Base-by-base conservation (phyloP, 2,113 vertebrate genomes). In the Hyperoodon ampullatus region DNA sequence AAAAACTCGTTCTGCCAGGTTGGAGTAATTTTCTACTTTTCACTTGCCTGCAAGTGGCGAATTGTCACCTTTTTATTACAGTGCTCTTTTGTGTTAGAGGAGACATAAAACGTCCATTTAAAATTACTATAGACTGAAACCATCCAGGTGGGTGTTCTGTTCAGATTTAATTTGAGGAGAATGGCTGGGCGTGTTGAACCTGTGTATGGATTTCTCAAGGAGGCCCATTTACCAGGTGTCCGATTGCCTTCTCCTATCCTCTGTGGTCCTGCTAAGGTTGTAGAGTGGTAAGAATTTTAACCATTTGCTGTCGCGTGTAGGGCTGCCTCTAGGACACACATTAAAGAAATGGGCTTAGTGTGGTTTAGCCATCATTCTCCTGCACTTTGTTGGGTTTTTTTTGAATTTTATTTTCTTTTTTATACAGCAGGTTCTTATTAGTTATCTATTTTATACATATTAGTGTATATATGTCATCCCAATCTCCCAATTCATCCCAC, bases 1-100 rank as follows among this genome's bases (percentile, higher is more conserved):
- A 85, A 68, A 93, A 80, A 55, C 24, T 28, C 39, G 4, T 71
- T 93, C 86, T 97, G n/a, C 33, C 14, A 72, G 5, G 15, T 75
- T 93, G 84, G 66, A 96, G 60, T 96, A 81, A 95, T 97, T 97
- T 95, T 90, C 82, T 82, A 70, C 66, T 63, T 94, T 97, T 92
- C 47, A 65, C 53, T 97, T 96, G 60, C 63, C 50, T 95, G 24
- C 63, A 89, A 96, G 70, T 94, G 83, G 74, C 66, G 96, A 97
- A 95, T 94, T 93, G 24, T 83, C 71, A 96, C 92, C 94, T 78
- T 95, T 97, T 97, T 90, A 96, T 96, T 63, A 63, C 68, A 77
- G 70, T 47, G n/a, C 60, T 94, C 70, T 93, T 93, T 95, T 85
- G 82, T 95, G 88, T 93, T 74, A 68, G 47, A 81, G 89, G 95